phyloP scores from a whole-genome alignment of 2,797 vertebrate species.

The Sorex maritimensis region DNA sequence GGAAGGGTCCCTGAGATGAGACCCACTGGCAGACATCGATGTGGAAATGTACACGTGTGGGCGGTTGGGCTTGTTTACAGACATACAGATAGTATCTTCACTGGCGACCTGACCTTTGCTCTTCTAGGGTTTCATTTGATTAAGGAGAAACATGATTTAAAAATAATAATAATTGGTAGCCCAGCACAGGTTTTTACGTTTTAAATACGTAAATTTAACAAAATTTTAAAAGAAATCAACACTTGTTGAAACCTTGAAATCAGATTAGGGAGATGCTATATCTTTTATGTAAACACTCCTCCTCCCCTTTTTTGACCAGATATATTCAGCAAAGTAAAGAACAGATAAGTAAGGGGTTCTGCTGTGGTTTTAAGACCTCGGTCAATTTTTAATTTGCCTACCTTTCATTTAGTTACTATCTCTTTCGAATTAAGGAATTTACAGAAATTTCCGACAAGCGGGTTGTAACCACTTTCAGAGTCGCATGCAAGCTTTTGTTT shows the following conservation, averaged over 20 bases:
- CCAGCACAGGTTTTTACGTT: neutral
- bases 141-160: neutral
- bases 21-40: constrained; percentile 47
- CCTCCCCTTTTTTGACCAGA: too few species aligned
- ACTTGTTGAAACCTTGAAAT: constrained; percentile 7
- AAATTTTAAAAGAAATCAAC: constrained; percentile 32
- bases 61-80: constrained; percentile 19
- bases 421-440: constrained; percentile 25
- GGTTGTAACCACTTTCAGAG: neutral
- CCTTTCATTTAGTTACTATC: neutral
- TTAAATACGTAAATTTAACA: constrained; percentile 14
- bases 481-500: neutral
- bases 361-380: neutral
- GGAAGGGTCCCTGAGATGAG: constrained; percentile 39
- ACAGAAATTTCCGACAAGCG: neutral
- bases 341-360: neutral
- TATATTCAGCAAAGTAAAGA: neutral
- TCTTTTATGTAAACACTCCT: too few species aligned
- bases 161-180: neutral
- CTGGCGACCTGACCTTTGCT: constrained; percentile 57
- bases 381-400: neutral
- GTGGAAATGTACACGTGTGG: constrained; percentile 54
- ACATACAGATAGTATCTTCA: constrained; percentile 58
- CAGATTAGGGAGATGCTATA: neutral
- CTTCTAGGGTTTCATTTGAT: constrained; percentile 45